Percentiles rank a stretch among this genome's conserved stretches.
These are phyloP conservation scores for Odontophorus gujanensis DNA, from an alignment of 2,113 vertebrate species.

Conservation along the genomic window DNA sequence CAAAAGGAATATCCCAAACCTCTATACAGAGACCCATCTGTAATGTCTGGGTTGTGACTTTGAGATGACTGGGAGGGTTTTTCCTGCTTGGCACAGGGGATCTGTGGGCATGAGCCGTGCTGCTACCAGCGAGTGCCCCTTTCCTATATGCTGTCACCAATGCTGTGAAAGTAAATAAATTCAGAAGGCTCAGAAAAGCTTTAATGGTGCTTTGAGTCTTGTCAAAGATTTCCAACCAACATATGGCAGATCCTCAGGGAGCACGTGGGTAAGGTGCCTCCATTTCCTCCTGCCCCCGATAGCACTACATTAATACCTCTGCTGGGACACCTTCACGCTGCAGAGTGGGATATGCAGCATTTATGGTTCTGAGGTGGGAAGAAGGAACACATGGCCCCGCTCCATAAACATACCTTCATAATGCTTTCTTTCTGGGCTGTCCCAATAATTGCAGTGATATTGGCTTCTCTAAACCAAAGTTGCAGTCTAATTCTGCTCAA, in stretches of 20 bases:
- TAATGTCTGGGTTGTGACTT: not conserved
- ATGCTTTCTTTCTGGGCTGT: not conserved
- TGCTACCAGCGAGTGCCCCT: not conserved
- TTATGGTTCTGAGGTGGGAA: constrained; percentile 31
- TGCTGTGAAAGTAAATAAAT: not conserved
- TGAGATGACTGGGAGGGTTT: not conserved
- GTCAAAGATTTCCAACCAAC: constrained; percentile 43
- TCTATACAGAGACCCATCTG: not conserved
- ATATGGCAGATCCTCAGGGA: not conserved
- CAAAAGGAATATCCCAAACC: not conserved
- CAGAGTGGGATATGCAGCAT: constrained; percentile 4
- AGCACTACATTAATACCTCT: constrained; percentile 22
- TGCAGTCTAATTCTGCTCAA: not conserved
- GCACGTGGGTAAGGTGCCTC: constrained; percentile 22
- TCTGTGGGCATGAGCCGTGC: not conserved
- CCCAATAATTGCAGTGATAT: not conserved
- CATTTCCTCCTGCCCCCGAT: constrained; percentile 39
- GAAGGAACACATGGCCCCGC: constrained; percentile 27
- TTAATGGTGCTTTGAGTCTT: constrained; percentile 38
- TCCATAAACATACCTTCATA: not conserved
- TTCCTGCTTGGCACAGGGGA: not conserved
- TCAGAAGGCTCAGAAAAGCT: not conserved
- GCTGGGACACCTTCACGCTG: constrained; percentile 31
- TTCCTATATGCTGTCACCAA: not conserved
- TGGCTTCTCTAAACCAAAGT: not conserved